These are phyloP conservation scores for Holothuria scabra DNA, from an alignment of 53 echinoderm and acorn worm species.

Conservation along the genomic window DNA sequence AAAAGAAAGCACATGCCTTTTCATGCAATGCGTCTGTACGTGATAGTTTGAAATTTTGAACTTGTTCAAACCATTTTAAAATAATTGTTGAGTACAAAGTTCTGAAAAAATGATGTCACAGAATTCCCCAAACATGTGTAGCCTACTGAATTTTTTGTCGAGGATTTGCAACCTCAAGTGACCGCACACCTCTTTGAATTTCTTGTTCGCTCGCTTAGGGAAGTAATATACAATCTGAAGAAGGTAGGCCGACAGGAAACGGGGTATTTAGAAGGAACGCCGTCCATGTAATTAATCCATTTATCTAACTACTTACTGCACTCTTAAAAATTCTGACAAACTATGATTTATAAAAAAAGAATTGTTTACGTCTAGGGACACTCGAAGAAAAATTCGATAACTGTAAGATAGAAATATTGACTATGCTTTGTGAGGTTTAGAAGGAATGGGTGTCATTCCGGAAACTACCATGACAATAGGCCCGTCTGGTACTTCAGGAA, in stretches of 20 bases:
- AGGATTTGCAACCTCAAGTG: too few species aligned
- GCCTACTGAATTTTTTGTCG: neutral
- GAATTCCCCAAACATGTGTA: neutral
- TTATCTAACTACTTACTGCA: conserved; percentile 15
- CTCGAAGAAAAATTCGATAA: conserved; percentile 26
- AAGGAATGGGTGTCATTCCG: too few species aligned
- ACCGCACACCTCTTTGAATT: neutral
- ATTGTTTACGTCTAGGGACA: conserved; percentile 15
- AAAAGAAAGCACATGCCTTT: too few species aligned
- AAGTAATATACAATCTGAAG: neutral
- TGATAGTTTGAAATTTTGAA: too few species aligned
- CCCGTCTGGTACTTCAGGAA: too few species aligned
- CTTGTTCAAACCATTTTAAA: too few species aligned
- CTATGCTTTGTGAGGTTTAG: too few species aligned
- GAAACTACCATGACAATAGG: too few species aligned
- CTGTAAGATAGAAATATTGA: conserved; percentile 27
- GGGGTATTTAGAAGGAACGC: conserved; percentile 13
- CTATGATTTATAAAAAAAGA: conserved; percentile 19
- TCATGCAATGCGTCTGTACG: too few species aligned
- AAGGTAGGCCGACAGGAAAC: conserved; percentile 12
- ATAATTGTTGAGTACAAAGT: too few species aligned
- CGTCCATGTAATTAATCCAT: conserved; percentile 34
- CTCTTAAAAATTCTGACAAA: conserved; percentile 38
- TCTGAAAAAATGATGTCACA: neutral
- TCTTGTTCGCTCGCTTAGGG: neutral